Base-by-base conservation (phyloP, 2,888 invertebrate species). In the Netelia virgata region DNA sequence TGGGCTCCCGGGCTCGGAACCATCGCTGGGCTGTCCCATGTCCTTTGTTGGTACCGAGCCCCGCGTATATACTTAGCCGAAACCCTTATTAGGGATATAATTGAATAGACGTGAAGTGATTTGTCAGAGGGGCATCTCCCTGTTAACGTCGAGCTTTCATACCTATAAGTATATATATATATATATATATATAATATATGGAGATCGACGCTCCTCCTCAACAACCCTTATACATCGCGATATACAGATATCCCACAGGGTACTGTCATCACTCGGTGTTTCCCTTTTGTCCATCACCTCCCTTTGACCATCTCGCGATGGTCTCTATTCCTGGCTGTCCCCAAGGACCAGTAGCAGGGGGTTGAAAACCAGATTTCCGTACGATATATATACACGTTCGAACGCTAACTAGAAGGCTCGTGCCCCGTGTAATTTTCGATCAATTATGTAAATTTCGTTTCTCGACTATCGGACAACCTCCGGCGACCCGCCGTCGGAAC, bases 361-460 rank as follows among this genome's bases (percentile, higher is more conserved):
- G 8, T 50, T 10, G 8, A 18, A 77, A 70, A 20, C 69, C 59
- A 74, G 64, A 84, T 82, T 82, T 74, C 77, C 53, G 9, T 59
- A 69, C 61, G 16, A 79, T 47, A 47, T 75, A 47, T 75, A 75
- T 78, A 80, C 70, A 14, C 16, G 14, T 53, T 72, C 59, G 78
- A 50, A 59, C 20, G 53, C 66, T 86, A 83, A 85, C 79, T 69
- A 84, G 76, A 77, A 73, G 78, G 77, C 47, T 75, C 72, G 68
- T 53, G 41, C 69, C 36, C 61, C 74, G 55, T 70, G 73, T 81
- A 84, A 86, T 85, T 73, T 50, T 75, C 77, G 61, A 83, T 84
- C 84, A 84, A 86, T 87, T 85, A 84, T 86, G 84, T 28, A 84
- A 81, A 87, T 87, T 81, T 50, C 10, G 20, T 47, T 14, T n/a